Evolutionary conservation across 2,888 invertebrate species (phyloP).

Genomic region (Orthosia gracilis): DNA sequence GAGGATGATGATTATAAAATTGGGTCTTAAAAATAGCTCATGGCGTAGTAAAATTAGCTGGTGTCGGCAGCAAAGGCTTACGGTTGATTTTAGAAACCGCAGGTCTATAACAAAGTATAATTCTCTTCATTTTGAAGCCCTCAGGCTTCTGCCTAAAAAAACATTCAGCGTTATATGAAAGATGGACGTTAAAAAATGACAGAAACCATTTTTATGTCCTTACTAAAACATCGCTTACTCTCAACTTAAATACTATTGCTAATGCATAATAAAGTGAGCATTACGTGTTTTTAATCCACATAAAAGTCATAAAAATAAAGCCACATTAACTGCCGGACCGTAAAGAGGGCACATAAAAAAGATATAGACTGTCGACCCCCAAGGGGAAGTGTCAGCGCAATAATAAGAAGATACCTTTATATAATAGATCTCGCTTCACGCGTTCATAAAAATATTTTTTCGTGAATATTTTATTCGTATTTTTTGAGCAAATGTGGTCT

Average conservation of each 20-base stretch:
- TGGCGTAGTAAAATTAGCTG: too few relatives aligned
- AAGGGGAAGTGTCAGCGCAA: constrained; percentile 59
- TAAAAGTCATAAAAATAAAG: constrained; percentile 58
- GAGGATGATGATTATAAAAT: too few relatives aligned
- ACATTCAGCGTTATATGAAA: not conserved
- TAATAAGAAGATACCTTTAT: constrained; percentile 56
- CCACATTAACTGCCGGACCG: constrained; percentile 58
- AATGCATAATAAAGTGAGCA: constrained; percentile 45
- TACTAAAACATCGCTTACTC: constrained; percentile 6
- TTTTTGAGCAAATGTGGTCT: constrained; percentile 27
- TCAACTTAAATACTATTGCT: constrained; percentile 7
- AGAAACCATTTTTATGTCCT: constrained; percentile 14
- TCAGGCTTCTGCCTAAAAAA: too few relatives aligned
- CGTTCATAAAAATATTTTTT: constrained; percentile 57
- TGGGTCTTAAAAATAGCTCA: too few relatives aligned
- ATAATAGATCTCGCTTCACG: constrained; percentile 55
- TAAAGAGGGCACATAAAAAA: constrained; percentile 61
- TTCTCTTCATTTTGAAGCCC: too few relatives aligned
- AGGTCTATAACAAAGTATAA: too few relatives aligned
- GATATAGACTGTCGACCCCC: constrained; percentile 54
- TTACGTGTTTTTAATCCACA: constrained; percentile 54
- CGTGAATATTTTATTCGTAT: constrained; percentile 56
- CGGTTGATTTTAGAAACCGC: too few relatives aligned
- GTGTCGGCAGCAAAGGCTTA: too few relatives aligned
- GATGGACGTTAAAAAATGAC: not conserved